phyloP scores from a whole-genome alignment of 2,113 vertebrate species.

The Perca fluviatilis region DNA sequence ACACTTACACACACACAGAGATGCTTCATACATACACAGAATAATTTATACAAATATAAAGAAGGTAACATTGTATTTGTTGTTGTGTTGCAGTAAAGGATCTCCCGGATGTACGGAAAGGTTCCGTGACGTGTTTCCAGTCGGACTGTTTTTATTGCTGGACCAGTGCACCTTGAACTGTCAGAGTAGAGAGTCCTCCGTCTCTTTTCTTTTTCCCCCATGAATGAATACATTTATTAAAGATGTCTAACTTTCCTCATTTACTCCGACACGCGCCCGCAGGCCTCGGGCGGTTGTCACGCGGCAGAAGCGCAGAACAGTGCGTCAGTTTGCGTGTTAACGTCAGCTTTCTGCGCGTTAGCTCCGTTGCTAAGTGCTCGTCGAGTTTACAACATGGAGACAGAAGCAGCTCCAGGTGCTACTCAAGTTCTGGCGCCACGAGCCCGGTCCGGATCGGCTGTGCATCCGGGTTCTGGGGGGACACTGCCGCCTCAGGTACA shows the following conservation, averaged over 20 bases:
- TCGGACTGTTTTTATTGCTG: constrained; percentile 56
- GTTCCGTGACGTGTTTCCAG: constrained; percentile 38
- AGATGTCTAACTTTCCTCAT: constrained; percentile 7
- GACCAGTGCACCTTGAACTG: constrained; percentile 50
- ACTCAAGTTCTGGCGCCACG: background rate
- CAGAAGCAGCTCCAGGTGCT: background rate
- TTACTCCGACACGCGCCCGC: background rate
- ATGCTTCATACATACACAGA: no score
- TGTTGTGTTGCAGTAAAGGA: no score
- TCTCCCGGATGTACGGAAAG: background rate
- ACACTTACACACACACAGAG: no score
- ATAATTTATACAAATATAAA: no score
- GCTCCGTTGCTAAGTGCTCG: background rate
- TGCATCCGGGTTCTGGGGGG: constrained; percentile 89
- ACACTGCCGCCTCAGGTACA: constrained; percentile 86
- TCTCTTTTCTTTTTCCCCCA: no score
- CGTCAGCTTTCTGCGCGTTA: no score
- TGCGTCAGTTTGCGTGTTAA: background rate
- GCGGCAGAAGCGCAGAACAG: background rate
- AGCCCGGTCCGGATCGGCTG: constrained; percentile 83
- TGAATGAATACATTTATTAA: accelerated
- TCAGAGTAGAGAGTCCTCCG: accelerated
- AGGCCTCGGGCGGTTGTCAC: background rate
- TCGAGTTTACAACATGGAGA: accelerated
- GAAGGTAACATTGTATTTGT: no score